Percentiles rank a stretch among this genome's conserved stretches.
These are phyloP conservation scores for Rhinogobius similis DNA, from an alignment of 2,113 vertebrate species.

Conservation along the genomic window DNA sequence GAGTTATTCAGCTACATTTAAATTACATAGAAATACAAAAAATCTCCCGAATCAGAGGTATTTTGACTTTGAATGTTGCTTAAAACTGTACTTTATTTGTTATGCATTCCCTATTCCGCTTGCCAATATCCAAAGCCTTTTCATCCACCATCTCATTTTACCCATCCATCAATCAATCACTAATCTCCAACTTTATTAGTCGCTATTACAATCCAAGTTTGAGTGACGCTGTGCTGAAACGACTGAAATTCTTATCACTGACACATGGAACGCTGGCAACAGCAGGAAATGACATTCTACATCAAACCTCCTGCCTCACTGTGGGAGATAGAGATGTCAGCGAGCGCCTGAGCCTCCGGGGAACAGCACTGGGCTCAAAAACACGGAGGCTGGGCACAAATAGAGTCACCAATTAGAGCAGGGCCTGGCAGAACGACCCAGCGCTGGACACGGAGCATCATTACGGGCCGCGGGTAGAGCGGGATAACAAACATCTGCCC, in stretches of 20 bases:
- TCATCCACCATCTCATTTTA: not conserved
- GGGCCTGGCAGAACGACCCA: constrained; percentile 16
- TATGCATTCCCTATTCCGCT: too few relatives aligned
- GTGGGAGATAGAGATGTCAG: constrained; percentile 18
- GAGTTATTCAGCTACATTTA: too few relatives aligned
- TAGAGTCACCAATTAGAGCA: constrained; percentile 48
- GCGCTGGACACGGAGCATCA: constrained; percentile 30
- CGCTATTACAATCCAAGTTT: not conserved
- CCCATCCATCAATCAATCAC: not conserved
- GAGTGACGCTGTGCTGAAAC: constrained; percentile 1
- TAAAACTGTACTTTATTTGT: not conserved
- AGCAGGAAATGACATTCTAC: not conserved
- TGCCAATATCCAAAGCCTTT: not conserved
- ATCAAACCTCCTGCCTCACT: constrained; percentile 15
- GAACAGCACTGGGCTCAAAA: constrained; percentile 1
- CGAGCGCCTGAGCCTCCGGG: constrained; percentile 7
- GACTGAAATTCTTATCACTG: constrained; percentile 12
- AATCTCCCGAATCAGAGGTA: not conserved
- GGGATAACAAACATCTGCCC: constrained; percentile 31
- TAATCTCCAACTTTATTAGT: not conserved
- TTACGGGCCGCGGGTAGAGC: constrained; percentile 13
- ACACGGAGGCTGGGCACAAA: constrained; percentile 20
- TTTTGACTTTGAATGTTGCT: not conserved
- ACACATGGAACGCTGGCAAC: constrained; percentile 12
- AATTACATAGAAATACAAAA: not conserved